Evolutionary conservation across 1,140 invertebrate genomes (phyloP).

Genomic region (Drosophila gunungcola): DNA sequence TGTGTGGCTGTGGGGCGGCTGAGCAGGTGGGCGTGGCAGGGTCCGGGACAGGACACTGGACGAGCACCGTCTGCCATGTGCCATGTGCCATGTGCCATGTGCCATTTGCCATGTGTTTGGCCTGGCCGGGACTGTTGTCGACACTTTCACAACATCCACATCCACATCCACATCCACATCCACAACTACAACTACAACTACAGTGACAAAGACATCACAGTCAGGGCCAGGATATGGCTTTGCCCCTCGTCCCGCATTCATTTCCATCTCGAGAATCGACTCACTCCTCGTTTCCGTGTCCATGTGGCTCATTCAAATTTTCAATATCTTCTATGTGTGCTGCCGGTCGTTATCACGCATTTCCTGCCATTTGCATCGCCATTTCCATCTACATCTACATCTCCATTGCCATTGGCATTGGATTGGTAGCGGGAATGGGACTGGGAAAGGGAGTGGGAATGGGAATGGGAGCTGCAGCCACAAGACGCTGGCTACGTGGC

Average conservation of each 20-base stretch:
- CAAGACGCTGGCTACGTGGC: constrained; percentile 41
- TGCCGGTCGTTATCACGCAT: constrained; percentile 78
- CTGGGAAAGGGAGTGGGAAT: constrained; percentile 23
- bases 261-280: constrained; percentile 30
- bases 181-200: neutral
- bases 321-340: constrained; percentile 66
- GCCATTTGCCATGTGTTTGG: constrained; percentile 73
- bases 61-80: constrained; percentile 36
- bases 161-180: constrained; percentile 15
- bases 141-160: constrained; percentile 74
- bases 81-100: constrained; percentile 60
- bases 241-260: constrained; percentile 39
- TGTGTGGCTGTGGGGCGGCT: neutral
- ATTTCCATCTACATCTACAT: constrained; percentile 27
- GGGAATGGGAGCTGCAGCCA: constrained; percentile 21
- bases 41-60: constrained; percentile 15
- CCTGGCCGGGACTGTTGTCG: constrained; percentile 68
- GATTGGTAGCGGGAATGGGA: constrained; percentile 26
- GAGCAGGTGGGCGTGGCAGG: neutral
- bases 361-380: constrained; percentile 76
- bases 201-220: constrained; percentile 43
- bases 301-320: constrained; percentile 66
- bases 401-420: constrained; percentile 31
- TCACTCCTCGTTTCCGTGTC: neutral
- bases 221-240: constrained; percentile 24